A percentile compares a stretch with the other conserved stretches of the same genome.
Evolutionary conservation across 1,140 invertebrate species (phyloP).

Genomic region (Wiebesia pumilae): DNA sequence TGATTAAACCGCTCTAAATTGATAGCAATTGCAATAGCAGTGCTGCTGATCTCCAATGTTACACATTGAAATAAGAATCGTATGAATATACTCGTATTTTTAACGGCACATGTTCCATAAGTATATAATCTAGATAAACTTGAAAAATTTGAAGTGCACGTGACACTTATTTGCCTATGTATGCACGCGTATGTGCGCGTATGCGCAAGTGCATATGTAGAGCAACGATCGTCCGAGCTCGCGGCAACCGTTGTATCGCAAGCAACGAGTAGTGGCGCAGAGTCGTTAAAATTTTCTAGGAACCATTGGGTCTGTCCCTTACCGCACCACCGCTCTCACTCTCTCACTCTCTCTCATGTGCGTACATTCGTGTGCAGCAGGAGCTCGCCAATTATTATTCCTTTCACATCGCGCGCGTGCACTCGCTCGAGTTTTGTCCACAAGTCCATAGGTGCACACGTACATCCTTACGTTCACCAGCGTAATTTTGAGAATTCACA

Average conservation of each 20-base stretch:
- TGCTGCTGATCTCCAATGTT: too few species aligned
- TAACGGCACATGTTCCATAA: neutral
- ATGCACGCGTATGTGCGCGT: too few species aligned
- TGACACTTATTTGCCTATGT: neutral
- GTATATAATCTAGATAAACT: neutral
- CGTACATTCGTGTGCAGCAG: conserved; percentile 14
- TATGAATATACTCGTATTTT: too few species aligned
- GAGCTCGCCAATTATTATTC: conserved; percentile 51
- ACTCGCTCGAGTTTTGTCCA: conserved; percentile 34
- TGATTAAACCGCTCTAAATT: too few species aligned
- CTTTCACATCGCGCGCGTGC: conserved; percentile 44
- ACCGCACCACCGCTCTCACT: conserved; percentile 9
- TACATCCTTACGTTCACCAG: neutral
- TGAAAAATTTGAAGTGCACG: neutral
- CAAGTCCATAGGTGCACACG: neutral
- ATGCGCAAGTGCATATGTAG: neutral
- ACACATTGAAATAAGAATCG: too few species aligned
- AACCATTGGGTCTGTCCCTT: conserved; percentile 51
- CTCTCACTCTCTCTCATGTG: neutral
- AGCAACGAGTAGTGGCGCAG: neutral
- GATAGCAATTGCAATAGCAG: neutral
- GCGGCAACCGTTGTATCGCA: neutral
- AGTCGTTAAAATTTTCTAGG: conserved; percentile 52
- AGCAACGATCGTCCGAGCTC: conserved; percentile 37
- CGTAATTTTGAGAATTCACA: conserved; percentile 52